Conservation (phyloP, 1,140 invertebrate genomes). For the Drosophila kurseongensis region DNA sequence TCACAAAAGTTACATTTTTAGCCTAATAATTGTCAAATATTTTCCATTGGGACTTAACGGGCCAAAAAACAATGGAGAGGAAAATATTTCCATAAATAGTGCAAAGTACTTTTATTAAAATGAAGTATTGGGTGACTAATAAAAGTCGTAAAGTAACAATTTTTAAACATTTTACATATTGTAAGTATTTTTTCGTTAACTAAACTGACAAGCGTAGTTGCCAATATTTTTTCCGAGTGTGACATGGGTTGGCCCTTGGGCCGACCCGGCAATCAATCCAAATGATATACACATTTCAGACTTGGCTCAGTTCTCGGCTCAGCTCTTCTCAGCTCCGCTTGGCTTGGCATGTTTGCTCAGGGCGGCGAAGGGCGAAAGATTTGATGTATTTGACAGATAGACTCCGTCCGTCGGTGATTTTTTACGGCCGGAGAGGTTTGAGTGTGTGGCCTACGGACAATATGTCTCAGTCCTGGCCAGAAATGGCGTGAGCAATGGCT, state of each 20-base stretch:
- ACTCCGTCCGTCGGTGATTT: slow-evolving; percentile 57
- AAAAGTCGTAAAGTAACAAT: no score
- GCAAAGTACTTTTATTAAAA: no score
- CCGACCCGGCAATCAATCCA: slow-evolving; percentile 69
- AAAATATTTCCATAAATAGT: no score
- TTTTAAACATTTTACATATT: no score
- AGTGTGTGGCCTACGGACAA: slow-evolving; percentile 43
- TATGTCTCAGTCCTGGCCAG: slow-evolving; percentile 71
- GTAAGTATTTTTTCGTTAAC: no score
- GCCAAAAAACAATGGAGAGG: no score
- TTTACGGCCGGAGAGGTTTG: slow-evolving; percentile 45
- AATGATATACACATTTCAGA: slow-evolving; percentile 80
- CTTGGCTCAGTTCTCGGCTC: slow-evolving; percentile 36
- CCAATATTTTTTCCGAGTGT: not conserved
- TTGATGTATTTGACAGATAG: slow-evolving; percentile 79
- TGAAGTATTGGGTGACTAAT: no score
- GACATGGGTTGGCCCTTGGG: slow-evolving; percentile 11
- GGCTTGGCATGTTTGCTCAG: slow-evolving; percentile 49
- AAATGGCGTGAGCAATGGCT: slow-evolving; percentile 40
- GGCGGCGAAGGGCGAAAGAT: slow-evolving; percentile 32
- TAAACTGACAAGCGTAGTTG: no score
- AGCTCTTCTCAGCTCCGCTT: slow-evolving; percentile 31
- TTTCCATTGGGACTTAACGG: no score
- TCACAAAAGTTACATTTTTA: no score
- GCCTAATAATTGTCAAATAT: no score